Conservation (phyloP, 2,113 vertebrate genomes). For the Gavia stellata region DNA sequence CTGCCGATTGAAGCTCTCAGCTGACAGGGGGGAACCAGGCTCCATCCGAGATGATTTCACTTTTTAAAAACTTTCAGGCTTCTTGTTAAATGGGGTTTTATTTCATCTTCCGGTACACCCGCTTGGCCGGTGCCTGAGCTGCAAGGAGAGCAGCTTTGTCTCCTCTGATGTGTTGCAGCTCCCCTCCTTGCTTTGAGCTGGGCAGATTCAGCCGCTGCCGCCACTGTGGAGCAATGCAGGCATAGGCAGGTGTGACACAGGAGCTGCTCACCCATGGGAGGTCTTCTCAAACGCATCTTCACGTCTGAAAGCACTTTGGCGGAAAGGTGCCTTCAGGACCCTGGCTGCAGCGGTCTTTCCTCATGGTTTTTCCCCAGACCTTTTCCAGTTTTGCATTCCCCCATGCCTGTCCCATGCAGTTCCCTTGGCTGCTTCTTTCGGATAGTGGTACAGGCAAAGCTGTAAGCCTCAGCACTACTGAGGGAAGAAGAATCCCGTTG, state of each 20-base stretch:
- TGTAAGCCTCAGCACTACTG: neutral
- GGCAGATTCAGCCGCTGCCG: accelerated
- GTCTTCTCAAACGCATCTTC: neutral
- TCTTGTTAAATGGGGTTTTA: neutral
- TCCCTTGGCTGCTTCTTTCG: neutral
- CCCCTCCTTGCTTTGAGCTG: neutral
- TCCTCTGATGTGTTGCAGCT: neutral
- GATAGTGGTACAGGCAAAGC: neutral
- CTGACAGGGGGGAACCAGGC: neutral
- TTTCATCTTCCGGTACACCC: neutral
- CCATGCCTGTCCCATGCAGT: neutral
- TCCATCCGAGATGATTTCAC: neutral
- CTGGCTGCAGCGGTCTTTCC: neutral
- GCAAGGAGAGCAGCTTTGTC: neutral
- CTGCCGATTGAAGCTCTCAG: neutral
- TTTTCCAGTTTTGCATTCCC: neutral
- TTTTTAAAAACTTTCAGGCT: neutral
- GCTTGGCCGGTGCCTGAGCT: accelerated
- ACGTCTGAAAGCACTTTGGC: neutral
- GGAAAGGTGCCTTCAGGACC: neutral
- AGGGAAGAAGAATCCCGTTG: neutral
- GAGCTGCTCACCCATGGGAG: neutral
- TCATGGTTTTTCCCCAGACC: neutral
- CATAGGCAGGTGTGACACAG: neutral
- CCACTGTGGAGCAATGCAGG: neutral